A percentile compares a stretch with the other conserved stretches of the same genome.
Evolutionary conservation across 2,113 vertebrate species (phyloP).

Genomic region (Scortum barcoo): DNA sequence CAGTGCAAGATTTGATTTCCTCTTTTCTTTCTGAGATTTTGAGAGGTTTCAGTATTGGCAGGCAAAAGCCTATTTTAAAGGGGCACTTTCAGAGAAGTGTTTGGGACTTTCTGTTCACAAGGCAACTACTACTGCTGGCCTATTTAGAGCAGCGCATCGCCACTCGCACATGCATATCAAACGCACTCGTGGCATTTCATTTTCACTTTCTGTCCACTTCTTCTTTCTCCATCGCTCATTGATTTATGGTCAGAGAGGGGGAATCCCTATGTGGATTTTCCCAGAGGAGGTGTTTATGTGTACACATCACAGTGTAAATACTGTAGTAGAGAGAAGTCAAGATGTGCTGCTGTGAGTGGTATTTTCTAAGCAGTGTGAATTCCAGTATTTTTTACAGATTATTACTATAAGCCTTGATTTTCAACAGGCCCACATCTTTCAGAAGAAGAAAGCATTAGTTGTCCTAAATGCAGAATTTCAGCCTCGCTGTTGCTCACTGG

Average conservation of each 20-base stretch:
- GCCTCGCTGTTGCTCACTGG: not conserved
- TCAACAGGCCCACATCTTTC: not conserved
- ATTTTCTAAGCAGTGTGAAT: not conserved
- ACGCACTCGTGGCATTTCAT: slow-evolving; percentile 12
- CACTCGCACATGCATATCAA: not conserved
- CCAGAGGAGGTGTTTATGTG: not conserved
- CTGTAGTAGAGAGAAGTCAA: not conserved
- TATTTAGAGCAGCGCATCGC: not conserved
- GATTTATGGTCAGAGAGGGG: slow-evolving; percentile 21
- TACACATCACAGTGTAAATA: not conserved
- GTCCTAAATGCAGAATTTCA: slow-evolving; percentile 24
- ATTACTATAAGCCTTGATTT: not conserved
- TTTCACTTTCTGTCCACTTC: slow-evolving; percentile 63
- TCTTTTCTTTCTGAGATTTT: not conserved
- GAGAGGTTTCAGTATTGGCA: not conserved
- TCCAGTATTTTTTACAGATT: not conserved
- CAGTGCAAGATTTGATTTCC: not conserved
- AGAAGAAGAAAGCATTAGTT: slow-evolving; percentile 19
- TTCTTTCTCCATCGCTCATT: not conserved
- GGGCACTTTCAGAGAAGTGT: not conserved
- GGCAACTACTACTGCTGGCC: slow-evolving; percentile 15
- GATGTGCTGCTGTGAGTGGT: not conserved
- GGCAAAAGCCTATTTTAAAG: not conserved
- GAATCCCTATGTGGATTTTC: slow-evolving; percentile 41
- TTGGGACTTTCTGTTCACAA: slow-evolving; percentile 54